phyloP scores from a whole-genome alignment of 2,113 vertebrate species.

The Brienomyrus brachyistius region DNA sequence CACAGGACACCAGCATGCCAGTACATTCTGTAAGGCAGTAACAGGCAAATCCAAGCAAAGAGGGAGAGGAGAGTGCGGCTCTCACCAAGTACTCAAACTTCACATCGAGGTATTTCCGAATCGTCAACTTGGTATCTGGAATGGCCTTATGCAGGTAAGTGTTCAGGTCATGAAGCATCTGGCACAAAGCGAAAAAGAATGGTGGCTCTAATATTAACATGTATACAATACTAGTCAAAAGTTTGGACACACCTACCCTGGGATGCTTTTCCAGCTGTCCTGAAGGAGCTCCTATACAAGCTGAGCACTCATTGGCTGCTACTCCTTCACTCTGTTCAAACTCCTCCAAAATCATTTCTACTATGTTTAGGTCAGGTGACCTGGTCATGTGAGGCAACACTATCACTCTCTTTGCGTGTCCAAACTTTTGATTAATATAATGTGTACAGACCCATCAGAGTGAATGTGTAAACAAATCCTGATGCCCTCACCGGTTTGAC shows the following conservation, averaged over 20 bases:
- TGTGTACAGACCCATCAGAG: neutral
- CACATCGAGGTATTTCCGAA: slow-evolving; percentile 95
- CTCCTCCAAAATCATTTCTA: neutral
- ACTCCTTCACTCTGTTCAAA: neutral
- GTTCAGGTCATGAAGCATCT: slow-evolving; percentile 98
- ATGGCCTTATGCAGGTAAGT: slow-evolving; percentile 95
- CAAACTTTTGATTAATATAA: neutral
- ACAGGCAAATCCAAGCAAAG: neutral
- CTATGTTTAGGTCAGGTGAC: neutral
- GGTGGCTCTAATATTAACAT: neutral
- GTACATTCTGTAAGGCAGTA: neutral
- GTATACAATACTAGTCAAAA: neutral
- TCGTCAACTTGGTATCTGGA: slow-evolving; percentile 93
- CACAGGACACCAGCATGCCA: neutral
- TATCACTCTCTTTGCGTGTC: neutral
- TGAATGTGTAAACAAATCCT: neutral
- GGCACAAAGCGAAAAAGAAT: slow-evolving; percentile 24
- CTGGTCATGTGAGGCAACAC: neutral
- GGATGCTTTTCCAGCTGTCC: neutral
- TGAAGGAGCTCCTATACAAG: neutral
- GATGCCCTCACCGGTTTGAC: slow-evolving; percentile 81
- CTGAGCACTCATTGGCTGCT: neutral
- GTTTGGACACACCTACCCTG: neutral
- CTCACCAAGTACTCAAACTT: slow-evolving; percentile 97
- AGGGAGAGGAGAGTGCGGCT: neutral